phyloP scores from a whole-genome alignment of 2,888 invertebrate genomes.

The Harpalus rufipes region DNA sequence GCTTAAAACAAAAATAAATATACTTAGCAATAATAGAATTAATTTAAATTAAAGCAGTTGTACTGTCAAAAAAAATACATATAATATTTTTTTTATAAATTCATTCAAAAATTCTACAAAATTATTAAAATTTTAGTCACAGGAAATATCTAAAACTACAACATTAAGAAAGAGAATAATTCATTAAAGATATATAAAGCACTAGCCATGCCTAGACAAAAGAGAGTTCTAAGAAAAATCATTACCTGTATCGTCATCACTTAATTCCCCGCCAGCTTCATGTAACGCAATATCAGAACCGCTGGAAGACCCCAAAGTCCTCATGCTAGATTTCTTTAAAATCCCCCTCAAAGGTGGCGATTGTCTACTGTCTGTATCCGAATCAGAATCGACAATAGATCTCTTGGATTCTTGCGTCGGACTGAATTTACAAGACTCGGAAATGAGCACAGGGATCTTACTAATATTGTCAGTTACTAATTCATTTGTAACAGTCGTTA shows the following conservation, averaged over 20 bases:
- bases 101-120: background rate
- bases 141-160: constrained; percentile 55
- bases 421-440: constrained; percentile 73
- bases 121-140: constrained; percentile 41
- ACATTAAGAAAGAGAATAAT: constrained; percentile 49
- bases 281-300: constrained; percentile 83
- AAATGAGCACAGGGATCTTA: constrained; percentile 77
- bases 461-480: constrained; percentile 71
- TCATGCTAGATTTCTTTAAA: constrained; percentile 75
- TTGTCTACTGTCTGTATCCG: constrained; percentile 76
- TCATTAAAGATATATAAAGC: constrained; percentile 54
- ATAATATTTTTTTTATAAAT: background rate
- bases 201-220: constrained; percentile 64
- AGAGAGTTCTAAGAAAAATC: background rate
- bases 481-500: constrained; percentile 69
- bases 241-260: constrained; percentile 83
- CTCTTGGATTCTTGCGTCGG: constrained; percentile 73
- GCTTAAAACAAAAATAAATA: too few relatives aligned
- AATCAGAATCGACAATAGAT: constrained; percentile 76
- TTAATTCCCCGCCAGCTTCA: constrained; percentile 82
- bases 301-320: constrained; percentile 82
- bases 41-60: constrained; percentile 28
- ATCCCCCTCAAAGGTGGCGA: constrained; percentile 76
- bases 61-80: constrained; percentile 2
- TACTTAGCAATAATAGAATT: background rate